Evolutionary conservation across 2,888 invertebrate genomes (phyloP).

Genomic region (Stenodema calcarata): DNA sequence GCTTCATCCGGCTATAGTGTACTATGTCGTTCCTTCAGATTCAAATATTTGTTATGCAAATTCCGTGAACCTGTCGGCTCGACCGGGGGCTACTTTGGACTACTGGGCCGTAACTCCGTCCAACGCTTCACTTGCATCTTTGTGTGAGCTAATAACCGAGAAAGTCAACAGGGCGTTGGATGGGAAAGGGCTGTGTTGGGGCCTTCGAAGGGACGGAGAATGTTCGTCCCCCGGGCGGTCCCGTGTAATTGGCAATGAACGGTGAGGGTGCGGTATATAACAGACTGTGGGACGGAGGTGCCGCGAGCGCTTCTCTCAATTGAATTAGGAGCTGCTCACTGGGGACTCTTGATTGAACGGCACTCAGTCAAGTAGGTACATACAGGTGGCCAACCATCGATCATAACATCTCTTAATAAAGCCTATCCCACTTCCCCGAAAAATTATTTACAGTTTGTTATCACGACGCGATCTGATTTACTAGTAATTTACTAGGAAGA

Average conservation of each 20-base stretch:
- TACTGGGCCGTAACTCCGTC: too few relatives aligned
- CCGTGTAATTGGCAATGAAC: neutral
- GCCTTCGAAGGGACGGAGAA: neutral
- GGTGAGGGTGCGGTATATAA: neutral
- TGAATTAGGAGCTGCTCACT: constrained; percentile 21
- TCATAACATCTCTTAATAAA: neutral
- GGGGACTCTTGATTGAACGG: constrained; percentile 35
- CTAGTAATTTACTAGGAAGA: too few relatives aligned
- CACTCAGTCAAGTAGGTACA: neutral
- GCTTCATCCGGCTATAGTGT: too few relatives aligned
- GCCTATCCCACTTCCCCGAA: too few relatives aligned
- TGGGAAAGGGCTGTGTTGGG: neutral
- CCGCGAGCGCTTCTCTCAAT: constrained; percentile 17
- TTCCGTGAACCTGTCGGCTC: too few relatives aligned
- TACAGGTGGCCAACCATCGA: constrained; percentile 12
- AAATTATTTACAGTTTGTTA: too few relatives aligned
- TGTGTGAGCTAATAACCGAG: constrained; percentile 3
- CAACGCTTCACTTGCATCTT: neutral
- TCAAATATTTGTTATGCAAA: too few relatives aligned
- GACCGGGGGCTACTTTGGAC: too few relatives aligned
- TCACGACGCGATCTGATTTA: too few relatives aligned
- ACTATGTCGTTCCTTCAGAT: too few relatives aligned
- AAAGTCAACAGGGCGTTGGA: neutral
- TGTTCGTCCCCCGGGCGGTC: neutral
- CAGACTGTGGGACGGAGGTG: neutral